Conservation (phyloP, 2,888 invertebrate species). For the Lasioglossum oenotherae region DNA sequence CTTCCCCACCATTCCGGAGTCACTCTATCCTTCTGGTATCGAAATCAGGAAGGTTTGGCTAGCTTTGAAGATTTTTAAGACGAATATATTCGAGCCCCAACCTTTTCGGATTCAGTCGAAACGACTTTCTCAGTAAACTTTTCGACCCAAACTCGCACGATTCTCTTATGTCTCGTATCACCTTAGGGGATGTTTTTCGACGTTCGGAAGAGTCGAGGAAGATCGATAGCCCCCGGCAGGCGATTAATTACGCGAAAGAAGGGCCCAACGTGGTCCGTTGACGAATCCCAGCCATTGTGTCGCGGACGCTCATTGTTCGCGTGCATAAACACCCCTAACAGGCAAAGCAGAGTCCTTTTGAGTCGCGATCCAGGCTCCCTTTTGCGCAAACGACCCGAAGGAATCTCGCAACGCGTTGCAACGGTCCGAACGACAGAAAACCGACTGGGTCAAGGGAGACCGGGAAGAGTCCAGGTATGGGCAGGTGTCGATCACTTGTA, state of each 20-base stretch:
- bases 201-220: background rate
- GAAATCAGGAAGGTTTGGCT: too few species aligned
- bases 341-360: slow-evolving; percentile 5
- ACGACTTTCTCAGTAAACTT: background rate
- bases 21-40: too few species aligned
- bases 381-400: slow-evolving; percentile 33
- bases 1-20: too few species aligned
- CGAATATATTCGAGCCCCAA: background rate
- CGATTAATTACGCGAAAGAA: slow-evolving; percentile 35
- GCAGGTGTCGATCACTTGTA: slow-evolving; percentile 48
- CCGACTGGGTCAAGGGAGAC: slow-evolving; percentile 45
- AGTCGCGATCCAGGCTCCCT: background rate
- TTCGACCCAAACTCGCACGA: background rate
- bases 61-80: too few species aligned
- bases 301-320: slow-evolving; percentile 27
- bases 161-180: background rate
- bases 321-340: slow-evolving; percentile 46
- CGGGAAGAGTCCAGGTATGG: slow-evolving; percentile 45
- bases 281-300: slow-evolving; percentile 22
- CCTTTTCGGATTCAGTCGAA: background rate
- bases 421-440: slow-evolving; percentile 17
- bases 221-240: background rate
- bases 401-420: slow-evolving; percentile 24
- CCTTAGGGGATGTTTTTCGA: background rate
- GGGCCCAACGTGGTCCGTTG: slow-evolving; percentile 3